These are phyloP conservation scores for Busseola fusca DNA, from an alignment of 2,888 invertebrate genomes.

Conservation along the genomic window DNA sequence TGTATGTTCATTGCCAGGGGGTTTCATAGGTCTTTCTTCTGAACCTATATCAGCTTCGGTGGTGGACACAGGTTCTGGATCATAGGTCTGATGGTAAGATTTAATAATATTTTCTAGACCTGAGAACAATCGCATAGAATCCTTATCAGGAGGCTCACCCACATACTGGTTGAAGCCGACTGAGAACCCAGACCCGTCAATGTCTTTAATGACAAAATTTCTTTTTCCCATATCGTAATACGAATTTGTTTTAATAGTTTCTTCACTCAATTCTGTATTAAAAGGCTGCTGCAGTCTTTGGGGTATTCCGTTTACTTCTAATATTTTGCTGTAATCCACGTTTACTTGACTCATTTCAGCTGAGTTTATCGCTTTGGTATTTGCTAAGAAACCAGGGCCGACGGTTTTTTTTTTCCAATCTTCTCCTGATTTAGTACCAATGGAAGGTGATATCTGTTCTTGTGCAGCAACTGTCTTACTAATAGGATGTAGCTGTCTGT, in stretches of 20 bases:
- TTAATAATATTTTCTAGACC: constrained; percentile 78
- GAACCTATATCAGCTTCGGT: constrained; percentile 36
- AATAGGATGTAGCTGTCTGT: constrained; percentile 75
- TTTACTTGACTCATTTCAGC: constrained; percentile 76
- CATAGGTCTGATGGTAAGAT: constrained; percentile 75
- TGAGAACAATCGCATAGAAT: constrained; percentile 78
- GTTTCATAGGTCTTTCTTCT: constrained; percentile 32
- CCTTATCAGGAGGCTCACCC: constrained; percentile 78
- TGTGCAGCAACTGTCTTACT: constrained; percentile 65
- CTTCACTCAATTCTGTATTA: constrained; percentile 65
- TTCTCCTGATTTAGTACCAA: constrained; percentile 66
- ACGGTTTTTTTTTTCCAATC: constrained; percentile 65
- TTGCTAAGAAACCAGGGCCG: constrained; percentile 72
- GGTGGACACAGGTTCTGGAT: constrained; percentile 28
- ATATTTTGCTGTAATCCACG: constrained; percentile 72
- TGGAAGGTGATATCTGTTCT: constrained; percentile 55
- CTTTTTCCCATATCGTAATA: constrained; percentile 72
- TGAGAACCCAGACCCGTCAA: constrained; percentile 81
- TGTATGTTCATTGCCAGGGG: constrained; percentile 60
- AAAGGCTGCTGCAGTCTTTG: constrained; percentile 80
- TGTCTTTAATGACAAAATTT: constrained; percentile 77
- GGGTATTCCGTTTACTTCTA: constrained; percentile 71
- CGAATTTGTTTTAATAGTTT: constrained; percentile 57
- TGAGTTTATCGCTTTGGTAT: constrained; percentile 76
- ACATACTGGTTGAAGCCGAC: constrained; percentile 82